Base-by-base conservation (phyloP, 2,888 invertebrate species). In the Ganaspis brasiliensis region DNA sequence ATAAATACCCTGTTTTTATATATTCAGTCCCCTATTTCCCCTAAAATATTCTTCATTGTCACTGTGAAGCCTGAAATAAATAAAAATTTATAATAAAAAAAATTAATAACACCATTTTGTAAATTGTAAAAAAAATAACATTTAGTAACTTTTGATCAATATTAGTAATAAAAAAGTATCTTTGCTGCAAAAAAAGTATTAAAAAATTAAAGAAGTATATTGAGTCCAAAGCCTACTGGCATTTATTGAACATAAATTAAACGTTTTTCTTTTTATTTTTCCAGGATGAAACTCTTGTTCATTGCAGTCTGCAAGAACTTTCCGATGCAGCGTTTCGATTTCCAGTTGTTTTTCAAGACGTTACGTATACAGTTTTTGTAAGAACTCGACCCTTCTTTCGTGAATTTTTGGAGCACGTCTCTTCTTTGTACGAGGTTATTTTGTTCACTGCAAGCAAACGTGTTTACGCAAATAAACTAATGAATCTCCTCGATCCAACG, bases 381-480 rank as follows among this genome's bases (percentile, higher is more conserved):
- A 94, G 98, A 84, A 98, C 98, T 0, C 94, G 98, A 70, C 98
- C 98, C 0, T 96, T 94, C 91, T 97, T 98, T 92, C 94, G 96
- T 9, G 98, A 98, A 92, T 99, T 99, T 92, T 93, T 99, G 84
- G 96, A 98, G 86, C 95, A 95, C 78, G 96, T 98, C 52, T 97
- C 98, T 0, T 94, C 96, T 8, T 91, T 96, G 78, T 98, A 97
- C 92, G 98, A 98, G 92, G 98, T 98, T 26, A 98, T 98, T 73
- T 92, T 98, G 75, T 99, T 99, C 93, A 99, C 98, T 0, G 98
- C 98, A 56, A 97, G 97, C 88, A 98, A 98, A 92, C 94, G 98
- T 70, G 97, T 98, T 59, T 99, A 98, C 91, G 98, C 98, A 0
- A 98, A 98, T 91, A 96, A 98, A 83, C 93, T 99, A 82, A 94